A percentile compares a stretch with the other conserved stretches of the same genome.
phyloP scores from a whole-genome alignment of 2,113 vertebrate species.

The Polyodon spathula region DNA sequence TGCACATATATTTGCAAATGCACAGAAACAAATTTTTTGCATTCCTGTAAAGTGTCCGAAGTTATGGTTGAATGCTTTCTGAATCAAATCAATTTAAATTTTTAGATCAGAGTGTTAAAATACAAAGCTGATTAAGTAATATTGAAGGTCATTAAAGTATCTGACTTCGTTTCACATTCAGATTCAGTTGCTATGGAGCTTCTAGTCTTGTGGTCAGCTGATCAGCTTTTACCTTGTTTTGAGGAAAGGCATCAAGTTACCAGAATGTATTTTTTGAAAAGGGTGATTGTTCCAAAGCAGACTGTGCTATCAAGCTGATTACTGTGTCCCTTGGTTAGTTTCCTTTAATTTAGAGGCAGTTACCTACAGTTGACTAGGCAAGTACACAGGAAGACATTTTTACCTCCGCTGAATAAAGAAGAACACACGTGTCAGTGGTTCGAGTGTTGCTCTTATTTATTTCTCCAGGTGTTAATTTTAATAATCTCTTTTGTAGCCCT shows the following conservation, averaged over 20 bases:
- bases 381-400: conserved; percentile 9
- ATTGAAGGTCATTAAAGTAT: neutral
- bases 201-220: conserved; percentile 17
- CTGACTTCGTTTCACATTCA: neutral
- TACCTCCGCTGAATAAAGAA: conserved; percentile 13
- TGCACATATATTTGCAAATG: too few relatives aligned
- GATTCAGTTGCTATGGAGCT: conserved; percentile 28
- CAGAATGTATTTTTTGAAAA: conserved; percentile 17
- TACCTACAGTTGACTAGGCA: conserved; percentile 12
- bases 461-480: neutral
- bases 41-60: too few relatives aligned
- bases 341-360: conserved; percentile 10
- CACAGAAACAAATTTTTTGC: too few relatives aligned
- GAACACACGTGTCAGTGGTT: conserved; percentile 7
- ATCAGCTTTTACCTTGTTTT: conserved; percentile 7
- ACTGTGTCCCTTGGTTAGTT: neutral
- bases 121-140: too few relatives aligned
- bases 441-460: neutral
- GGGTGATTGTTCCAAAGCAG: neutral
- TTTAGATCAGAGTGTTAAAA: too few relatives aligned
- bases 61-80: too few relatives aligned
- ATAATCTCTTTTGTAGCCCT: neutral
- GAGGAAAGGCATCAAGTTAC: conserved; percentile 27
- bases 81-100: too few relatives aligned
- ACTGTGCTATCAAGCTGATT: conserved; percentile 16